A percentile compares a stretch with the other conserved stretches of the same genome.
Evolutionary conservation across 2,888 invertebrate genomes (phyloP).

Genomic region (Leptinotarsa tumamoca): DNA sequence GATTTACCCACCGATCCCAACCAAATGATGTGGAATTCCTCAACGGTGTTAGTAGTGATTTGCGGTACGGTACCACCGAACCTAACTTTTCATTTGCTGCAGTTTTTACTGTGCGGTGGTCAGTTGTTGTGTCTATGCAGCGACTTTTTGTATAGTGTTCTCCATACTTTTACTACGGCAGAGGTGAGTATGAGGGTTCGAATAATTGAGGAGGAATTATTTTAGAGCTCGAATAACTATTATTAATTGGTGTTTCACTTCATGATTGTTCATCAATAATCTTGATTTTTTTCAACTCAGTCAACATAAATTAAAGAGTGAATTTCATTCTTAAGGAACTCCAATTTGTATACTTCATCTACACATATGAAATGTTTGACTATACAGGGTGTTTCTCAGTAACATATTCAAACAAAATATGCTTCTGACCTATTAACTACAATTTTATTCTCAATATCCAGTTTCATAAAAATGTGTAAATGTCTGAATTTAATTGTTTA

Average conservation of each 20-base stretch:
- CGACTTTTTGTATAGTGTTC: constrained; percentile 80
- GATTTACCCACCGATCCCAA: constrained; percentile 66
- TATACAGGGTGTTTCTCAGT: not conserved
- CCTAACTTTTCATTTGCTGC: constrained; percentile 76
- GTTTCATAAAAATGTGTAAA: no score
- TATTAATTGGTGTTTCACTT: no score
- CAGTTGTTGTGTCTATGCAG: constrained; percentile 84
- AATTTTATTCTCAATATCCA: no score
- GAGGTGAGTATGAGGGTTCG: constrained; percentile 70
- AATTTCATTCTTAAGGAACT: not conserved
- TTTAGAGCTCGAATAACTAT: no score
- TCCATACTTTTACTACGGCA: constrained; percentile 86
- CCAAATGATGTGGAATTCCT: constrained; percentile 58
- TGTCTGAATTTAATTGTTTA: no score
- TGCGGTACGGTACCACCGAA: constrained; percentile 80
- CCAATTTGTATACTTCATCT: not conserved
- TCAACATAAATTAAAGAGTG: not conserved
- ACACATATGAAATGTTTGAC: no score
- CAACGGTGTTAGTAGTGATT: constrained; percentile 75
- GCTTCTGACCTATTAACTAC: no score
- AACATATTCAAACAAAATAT: not conserved
- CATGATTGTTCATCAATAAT: no score
- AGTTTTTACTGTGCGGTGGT: constrained; percentile 80
- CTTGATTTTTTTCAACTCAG: no score
- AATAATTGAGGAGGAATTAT: no score